Evolutionary conservation across 2,888 invertebrate genomes (phyloP).

Genomic region (Hydriomena furcata): DNA sequence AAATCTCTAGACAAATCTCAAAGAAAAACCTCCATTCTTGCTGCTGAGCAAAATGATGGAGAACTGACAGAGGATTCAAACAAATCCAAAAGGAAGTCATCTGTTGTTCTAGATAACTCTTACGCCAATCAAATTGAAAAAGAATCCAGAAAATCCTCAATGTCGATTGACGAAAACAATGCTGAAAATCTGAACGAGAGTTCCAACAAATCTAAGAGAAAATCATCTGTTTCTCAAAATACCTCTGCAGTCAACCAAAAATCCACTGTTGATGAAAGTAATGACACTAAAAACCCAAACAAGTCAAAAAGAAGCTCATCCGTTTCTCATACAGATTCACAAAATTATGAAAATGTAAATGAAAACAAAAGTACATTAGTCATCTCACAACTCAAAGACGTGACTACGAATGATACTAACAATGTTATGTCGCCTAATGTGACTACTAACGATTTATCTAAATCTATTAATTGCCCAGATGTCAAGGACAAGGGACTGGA

Average conservation of each 20-base stretch:
- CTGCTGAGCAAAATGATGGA: background rate
- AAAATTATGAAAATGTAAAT: constrained; percentile 45
- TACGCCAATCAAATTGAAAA: too few species aligned
- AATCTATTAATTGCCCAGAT: constrained; percentile 48
- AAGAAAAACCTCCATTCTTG: constrained; percentile 4
- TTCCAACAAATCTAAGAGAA: constrained; percentile 30
- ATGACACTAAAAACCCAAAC: constrained; percentile 34
- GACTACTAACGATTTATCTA: constrained; percentile 46
- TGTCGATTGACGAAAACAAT: background rate
- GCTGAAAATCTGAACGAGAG: constrained; percentile 15
- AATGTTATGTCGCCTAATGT: constrained; percentile 45
- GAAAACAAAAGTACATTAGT: constrained; percentile 65
- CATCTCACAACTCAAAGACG: constrained; percentile 64
- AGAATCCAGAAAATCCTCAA: background rate
- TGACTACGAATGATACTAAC: constrained; percentile 48
- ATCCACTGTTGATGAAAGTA: constrained; percentile 20
- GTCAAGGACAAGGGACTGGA: constrained; percentile 43
- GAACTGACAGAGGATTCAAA: too few species aligned
- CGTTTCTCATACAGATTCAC: constrained; percentile 36
- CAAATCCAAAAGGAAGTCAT: too few species aligned
- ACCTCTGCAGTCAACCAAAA: constrained; percentile 21
- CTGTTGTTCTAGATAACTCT: too few species aligned
- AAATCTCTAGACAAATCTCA: too few species aligned
- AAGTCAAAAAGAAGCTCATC: constrained; percentile 48
- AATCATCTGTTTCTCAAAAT: constrained; percentile 27